Evolutionary conservation across 1,140 invertebrate species (phyloP), one percentile per base, ranked within the genome.

Genomic region (Drosophila sulfurigaster): DNA sequence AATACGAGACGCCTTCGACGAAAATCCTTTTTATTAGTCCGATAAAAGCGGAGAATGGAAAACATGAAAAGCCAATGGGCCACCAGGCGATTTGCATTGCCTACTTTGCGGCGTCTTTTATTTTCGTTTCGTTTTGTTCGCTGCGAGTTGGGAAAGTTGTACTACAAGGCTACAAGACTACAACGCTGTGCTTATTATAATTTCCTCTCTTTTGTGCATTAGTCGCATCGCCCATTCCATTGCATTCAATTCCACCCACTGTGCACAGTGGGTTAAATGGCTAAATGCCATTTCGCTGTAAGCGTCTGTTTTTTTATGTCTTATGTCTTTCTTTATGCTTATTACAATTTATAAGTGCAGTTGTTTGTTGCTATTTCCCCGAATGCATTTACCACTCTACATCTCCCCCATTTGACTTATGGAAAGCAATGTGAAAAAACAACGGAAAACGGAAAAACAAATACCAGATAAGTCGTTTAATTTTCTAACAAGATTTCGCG

Each of bases 21-120:
- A 90, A 89, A 89, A 89, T 89, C 85, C 85, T 89, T 89, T 88
- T 90, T 90, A 89, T 89, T 89, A 81, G 86, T 79, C 68, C 81
- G 85, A 89, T 90, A 89, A 89, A 88, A 66, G 78, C 64, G 48
- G 38, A 20, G 16, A 72, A 64, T 28, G 13, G 54, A 63, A 13
- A 58, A 69, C 58, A 73, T 43, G 57, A 66, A 71, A 78, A 68
- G 52, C 52, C 63, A 66, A 74, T 67, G 56, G 46, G 46, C 57
- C 41, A 49, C 25, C 59, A 73, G 66, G 45, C 70, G 66, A 79
- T 89, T 89, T 90, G 76, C 85, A 85, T 89, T 89, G 86, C 83
- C 78, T 88, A 82, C 85, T 90, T 85, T 73, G 78, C 71, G 82
- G 82, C 82, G 76, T 79, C 79, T 87, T 82, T 87, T 72, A 79